These are phyloP conservation scores for Lathronympha strigana DNA, from an alignment of 2,888 invertebrate genomes.

Conservation along the genomic window DNA sequence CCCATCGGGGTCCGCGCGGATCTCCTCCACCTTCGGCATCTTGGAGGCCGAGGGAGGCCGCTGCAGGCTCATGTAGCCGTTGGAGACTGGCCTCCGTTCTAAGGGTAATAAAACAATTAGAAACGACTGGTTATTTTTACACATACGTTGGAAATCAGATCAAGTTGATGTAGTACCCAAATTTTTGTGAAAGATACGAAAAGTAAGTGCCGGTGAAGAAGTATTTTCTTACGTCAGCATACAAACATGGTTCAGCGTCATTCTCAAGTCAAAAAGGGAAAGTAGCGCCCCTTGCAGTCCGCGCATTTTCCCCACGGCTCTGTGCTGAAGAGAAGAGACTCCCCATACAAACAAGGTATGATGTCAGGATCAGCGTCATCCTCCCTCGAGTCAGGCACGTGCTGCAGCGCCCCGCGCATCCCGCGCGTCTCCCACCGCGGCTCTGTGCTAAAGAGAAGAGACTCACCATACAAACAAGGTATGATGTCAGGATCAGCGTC, in stretches of 20 bases:
- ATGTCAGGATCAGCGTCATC: constrained; percentile 94
- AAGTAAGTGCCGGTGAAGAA: too few relatives aligned
- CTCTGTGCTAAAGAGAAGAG: constrained; percentile 64
- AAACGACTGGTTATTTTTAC: neutral
- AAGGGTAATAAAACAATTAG: constrained; percentile 17
- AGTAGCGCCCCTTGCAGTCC: too few relatives aligned
- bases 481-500: constrained; percentile 95
- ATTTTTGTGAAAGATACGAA: too few relatives aligned
- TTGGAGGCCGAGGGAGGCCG: constrained; percentile 69
- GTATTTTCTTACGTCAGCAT: too few relatives aligned
- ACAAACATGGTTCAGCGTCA: too few relatives aligned
- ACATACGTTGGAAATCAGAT: too few relatives aligned
- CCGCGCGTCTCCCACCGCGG: constrained; percentile 71
- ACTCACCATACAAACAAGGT: constrained; percentile 93
- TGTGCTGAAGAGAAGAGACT: too few relatives aligned
- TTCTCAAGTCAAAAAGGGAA: too few relatives aligned
- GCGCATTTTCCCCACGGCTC: too few relatives aligned
- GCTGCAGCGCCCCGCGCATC: constrained; percentile 70
- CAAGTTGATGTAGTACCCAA: too few relatives aligned
- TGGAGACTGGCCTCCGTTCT: constrained; percentile 79
- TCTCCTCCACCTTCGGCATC: constrained; percentile 69
- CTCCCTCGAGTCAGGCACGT: constrained; percentile 67
- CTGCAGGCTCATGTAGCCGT: constrained; percentile 82
- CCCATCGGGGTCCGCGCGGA: constrained; percentile 77
- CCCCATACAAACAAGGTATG: constrained; percentile 95